Evolutionary conservation across 2,797 vertebrate species (phyloP), one percentile per base, ranked within the genome.

Genomic region (Liasis olivaceus): DNA sequence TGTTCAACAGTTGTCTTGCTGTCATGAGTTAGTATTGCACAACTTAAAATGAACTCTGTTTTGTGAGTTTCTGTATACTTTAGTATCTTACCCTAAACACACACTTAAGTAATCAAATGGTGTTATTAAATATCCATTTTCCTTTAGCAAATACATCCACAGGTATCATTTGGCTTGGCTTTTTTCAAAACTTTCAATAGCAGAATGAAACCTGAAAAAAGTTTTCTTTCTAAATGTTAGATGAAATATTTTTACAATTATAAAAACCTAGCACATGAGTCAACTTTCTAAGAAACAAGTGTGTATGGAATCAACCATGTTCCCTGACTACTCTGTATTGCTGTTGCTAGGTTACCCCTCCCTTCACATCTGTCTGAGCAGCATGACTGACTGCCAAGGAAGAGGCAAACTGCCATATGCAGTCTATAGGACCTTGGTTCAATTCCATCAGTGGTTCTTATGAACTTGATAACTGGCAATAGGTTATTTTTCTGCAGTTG

Each of bases 11-110:
- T 28, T 51, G 63, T 17, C 31, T n/a, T 91, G 42, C 59, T 54
- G 92, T 93, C 91, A 89, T 2, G 66, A 88, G 91, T 56, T n/a
- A 22, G 9, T 54, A 69, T 15, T 87, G 90, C 60, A 91, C 66
- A 91, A 87, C 51, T 69, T 58, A 59, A 24, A 81, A 72, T 31
- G 62, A 60, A 22, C 42, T 87, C 26, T 77, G 56, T 90, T 59
- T n/a, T 85, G 72, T 90, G n/a, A 7, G 28, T 92, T 85, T 22
- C 0, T 94, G 90, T 77, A 15, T 85, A 47, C 36, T 87, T 54
- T 77, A 64, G 24, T 6, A 13, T 47, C 15, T 89, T 90, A 64
- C 15, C 3, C n/a, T 59, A 89, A 93, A 93, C 9, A 66, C 0
- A 28, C 1, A 6, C n/a, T 88, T 88, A 36, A 58, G 64, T 13